Conservation (phyloP, 2,797 vertebrate genomes). For the Enteromius treurensis region DNA sequence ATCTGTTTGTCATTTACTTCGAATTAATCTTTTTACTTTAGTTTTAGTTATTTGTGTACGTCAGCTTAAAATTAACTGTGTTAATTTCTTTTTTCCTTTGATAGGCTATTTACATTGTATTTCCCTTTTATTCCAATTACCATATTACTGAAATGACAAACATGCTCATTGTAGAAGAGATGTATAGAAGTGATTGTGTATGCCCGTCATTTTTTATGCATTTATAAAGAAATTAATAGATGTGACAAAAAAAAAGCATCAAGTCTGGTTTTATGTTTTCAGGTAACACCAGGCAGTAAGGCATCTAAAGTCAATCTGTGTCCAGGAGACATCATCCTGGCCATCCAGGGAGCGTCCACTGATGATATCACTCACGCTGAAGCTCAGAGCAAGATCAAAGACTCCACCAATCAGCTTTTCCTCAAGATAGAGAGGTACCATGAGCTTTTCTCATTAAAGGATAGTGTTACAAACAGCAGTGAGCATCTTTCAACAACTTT, state of each 20-base stretch:
- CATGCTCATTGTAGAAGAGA: neutral
- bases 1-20: neutral
- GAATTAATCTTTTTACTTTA: neutral
- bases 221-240: neutral
- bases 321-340: slow-evolving; percentile 84
- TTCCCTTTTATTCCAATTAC: neutral
- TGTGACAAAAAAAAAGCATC: neutral
- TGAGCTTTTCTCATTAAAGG: slow-evolving; percentile 39
- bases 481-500: slow-evolving; percentile 39
- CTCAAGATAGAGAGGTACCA: slow-evolving; percentile 86
- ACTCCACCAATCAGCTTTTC: slow-evolving; percentile 79
- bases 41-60: neutral
- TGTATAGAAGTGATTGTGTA: neutral
- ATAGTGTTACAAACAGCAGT: slow-evolving; percentile 26
- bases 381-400: slow-evolving; percentile 86
- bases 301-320: slow-evolving; percentile 83
- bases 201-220: neutral
- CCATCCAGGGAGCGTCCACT: slow-evolving; percentile 83
- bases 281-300: slow-evolving; percentile 88
- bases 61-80: neutral
- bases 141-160: neutral
- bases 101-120: neutral
- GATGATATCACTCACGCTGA: slow-evolving; percentile 86
- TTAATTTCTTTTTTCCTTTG: neutral
- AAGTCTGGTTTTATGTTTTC: slow-evolving; percentile 48